These are phyloP conservation scores for Drosophila kepulauana DNA, from an alignment of 1,140 invertebrate genomes.

Conservation along the genomic window DNA sequence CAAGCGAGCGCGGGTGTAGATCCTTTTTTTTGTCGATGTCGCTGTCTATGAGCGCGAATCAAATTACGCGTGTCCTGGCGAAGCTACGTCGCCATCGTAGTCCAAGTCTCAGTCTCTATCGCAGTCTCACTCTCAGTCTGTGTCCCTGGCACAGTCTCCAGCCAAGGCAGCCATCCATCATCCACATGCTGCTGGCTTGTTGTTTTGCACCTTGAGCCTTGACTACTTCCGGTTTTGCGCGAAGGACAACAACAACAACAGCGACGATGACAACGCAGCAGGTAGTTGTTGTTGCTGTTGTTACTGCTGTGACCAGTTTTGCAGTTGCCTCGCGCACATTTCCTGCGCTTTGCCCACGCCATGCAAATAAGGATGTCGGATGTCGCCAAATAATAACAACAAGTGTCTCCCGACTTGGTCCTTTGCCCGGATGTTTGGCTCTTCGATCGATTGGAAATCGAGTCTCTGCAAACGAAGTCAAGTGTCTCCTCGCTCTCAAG, in stretches of 20 bases:
- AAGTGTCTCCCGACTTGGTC: conserved; percentile 44
- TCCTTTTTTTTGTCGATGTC: conserved; percentile 10
- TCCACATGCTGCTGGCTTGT: conserved; percentile 61
- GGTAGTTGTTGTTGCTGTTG: conserved; percentile 59
- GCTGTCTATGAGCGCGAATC: conserved; percentile 70
- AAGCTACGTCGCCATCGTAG: not conserved
- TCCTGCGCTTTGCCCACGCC: conserved; percentile 65
- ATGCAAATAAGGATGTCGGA: conserved; percentile 73
- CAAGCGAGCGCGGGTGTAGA: conserved; percentile 18
- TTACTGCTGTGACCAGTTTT: conserved; percentile 10
- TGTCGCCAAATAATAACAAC: conserved; percentile 68
- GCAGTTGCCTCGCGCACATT: conserved; percentile 57
- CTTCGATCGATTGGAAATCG: conserved; percentile 52
- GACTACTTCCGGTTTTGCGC: conserved; percentile 79
- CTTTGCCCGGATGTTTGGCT: conserved; percentile 58
- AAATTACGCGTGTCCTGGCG: conserved; percentile 63
- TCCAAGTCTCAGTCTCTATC: not conserved
- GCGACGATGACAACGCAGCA: conserved; percentile 42
- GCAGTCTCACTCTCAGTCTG: conserved; percentile 10
- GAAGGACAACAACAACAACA: conserved; percentile 65
- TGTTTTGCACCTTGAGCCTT: conserved; percentile 81
- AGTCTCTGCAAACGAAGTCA: conserved; percentile 8
- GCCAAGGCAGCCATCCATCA: conserved; percentile 50
- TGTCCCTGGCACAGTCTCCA: conserved; percentile 3
- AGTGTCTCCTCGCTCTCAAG: conserved; percentile 8